These are phyloP conservation scores for Bufo bufo DNA, from an alignment of 2,113 vertebrate species.

Conservation along the genomic window DNA sequence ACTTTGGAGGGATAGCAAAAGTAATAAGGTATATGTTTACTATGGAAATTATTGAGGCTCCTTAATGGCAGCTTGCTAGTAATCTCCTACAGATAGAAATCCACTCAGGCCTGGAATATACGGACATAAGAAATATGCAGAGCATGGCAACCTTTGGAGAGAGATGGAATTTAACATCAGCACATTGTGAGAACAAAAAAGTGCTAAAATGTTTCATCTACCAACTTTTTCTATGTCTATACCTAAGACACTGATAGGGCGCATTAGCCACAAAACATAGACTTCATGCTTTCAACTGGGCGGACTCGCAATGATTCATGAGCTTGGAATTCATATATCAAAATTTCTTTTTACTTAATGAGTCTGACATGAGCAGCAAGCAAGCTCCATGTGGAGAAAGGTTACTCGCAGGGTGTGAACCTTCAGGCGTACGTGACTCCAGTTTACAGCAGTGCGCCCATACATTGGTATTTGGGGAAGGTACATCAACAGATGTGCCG, in stretches of 20 bases:
- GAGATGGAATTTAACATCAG: too few relatives aligned
- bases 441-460: slow-evolving; percentile 22
- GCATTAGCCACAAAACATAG: background rate
- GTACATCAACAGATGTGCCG: slow-evolving; percentile 7
- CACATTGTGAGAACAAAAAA: too few relatives aligned
- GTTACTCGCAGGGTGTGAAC: slow-evolving; percentile 43
- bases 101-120: too few relatives aligned
- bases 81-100: too few relatives aligned
- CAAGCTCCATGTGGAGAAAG: slow-evolving; percentile 24
- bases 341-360: background rate
- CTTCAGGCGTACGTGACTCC: background rate
- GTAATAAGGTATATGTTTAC: too few relatives aligned
- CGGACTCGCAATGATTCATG: background rate
- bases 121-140: too few relatives aligned
- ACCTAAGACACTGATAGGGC: background rate
- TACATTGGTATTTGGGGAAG: slow-evolving; percentile 42
- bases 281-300: background rate
- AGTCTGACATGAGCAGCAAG: background rate
- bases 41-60: too few relatives aligned
- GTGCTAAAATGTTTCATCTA: too few relatives aligned
- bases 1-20: too few relatives aligned
- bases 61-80: too few relatives aligned
- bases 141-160: too few relatives aligned
- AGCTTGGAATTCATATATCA: slow-evolving; percentile 9
- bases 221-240: too few relatives aligned